Percentiles rank a stretch among this genome's conserved stretches.
phyloP scores from a whole-genome alignment of 2,113 vertebrate genomes.

The Odocoileus hemionus region DNA sequence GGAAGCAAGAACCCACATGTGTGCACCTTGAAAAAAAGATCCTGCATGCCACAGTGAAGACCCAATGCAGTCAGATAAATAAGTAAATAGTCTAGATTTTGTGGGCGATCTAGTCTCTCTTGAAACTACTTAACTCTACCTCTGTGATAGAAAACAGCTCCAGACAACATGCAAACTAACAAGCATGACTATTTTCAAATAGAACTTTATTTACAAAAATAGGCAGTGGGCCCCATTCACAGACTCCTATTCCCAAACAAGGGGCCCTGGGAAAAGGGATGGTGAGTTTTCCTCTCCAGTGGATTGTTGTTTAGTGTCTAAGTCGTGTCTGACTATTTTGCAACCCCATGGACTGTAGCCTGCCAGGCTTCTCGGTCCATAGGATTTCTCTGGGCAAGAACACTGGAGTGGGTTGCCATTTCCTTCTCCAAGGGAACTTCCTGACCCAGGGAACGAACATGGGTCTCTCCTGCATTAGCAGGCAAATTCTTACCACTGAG shows the following conservation, averaged over 20 bases:
- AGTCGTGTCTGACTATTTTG: not conserved
- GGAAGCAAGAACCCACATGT: not conserved
- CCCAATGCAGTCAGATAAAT: not conserved
- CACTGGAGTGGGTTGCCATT: not conserved
- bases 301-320: not conserved
- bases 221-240: not conserved
- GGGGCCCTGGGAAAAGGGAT: not conserved
- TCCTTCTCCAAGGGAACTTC: not conserved
- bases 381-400: not conserved
- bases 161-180: not conserved
- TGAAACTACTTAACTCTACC: not conserved
- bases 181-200: not conserved
- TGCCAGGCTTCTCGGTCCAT: not conserved
- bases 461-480: not conserved
- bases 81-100: not conserved
- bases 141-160: not conserved
- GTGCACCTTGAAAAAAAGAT: not conserved
- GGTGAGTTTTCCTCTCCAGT: not conserved
- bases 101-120: not conserved
- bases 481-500: not conserved
- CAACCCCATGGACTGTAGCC: not conserved
- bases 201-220: slow-evolving; percentile 48
- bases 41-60: not conserved
- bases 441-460: not conserved
- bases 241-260: not conserved